Evolutionary conservation across 2,888 invertebrate species (phyloP).

Genomic region (Platycheirus rosarum): DNA sequence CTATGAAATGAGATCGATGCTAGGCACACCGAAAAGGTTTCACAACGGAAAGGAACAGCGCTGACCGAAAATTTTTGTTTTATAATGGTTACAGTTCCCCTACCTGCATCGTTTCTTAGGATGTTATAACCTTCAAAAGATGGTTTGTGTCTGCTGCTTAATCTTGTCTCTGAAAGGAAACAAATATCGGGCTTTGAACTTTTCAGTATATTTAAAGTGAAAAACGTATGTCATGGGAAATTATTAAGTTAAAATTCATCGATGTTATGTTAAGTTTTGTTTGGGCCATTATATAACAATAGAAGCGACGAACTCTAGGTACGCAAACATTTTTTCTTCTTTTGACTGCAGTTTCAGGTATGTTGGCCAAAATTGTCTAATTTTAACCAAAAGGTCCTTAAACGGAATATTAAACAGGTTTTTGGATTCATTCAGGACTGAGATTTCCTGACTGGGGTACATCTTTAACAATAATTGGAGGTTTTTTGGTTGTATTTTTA

Average conservation of each 20-base stretch:
- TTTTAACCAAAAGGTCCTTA: constrained; percentile 23
- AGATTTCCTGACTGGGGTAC: constrained; percentile 3
- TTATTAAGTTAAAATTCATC: constrained; percentile 7
- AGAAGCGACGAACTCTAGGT: constrained; percentile 15
- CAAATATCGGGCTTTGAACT: constrained; percentile 1
- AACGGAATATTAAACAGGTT: constrained; percentile 7
- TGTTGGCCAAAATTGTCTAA: constrained; percentile 12
- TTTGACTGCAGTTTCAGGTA: too few relatives aligned
- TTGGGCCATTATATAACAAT: constrained; percentile 13
- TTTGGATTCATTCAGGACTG: constrained; percentile 10
- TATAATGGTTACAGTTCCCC: background rate
- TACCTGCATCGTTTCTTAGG: too few relatives aligned
- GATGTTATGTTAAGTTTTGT: constrained; percentile 19
- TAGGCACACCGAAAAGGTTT: constrained; percentile 14
- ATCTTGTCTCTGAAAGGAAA: too few relatives aligned
- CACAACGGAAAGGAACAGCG: constrained; percentile 14
- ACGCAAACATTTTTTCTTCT: constrained; percentile 22
- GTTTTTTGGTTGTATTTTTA: background rate
- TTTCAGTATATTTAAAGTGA: constrained; percentile 5
- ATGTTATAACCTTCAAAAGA: too few relatives aligned
- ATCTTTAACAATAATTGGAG: background rate
- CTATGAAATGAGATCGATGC: constrained; percentile 5
- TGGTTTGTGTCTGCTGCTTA: constrained; percentile 6
- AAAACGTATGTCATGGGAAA: constrained; percentile 1
- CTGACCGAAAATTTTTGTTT: constrained; percentile 3